Percentiles rank a stretch among this genome's conserved stretches.
These are phyloP conservation scores for Sphecodes monilicornis DNA, from an alignment of 2,888 invertebrate genomes.

Conservation along the genomic window DNA sequence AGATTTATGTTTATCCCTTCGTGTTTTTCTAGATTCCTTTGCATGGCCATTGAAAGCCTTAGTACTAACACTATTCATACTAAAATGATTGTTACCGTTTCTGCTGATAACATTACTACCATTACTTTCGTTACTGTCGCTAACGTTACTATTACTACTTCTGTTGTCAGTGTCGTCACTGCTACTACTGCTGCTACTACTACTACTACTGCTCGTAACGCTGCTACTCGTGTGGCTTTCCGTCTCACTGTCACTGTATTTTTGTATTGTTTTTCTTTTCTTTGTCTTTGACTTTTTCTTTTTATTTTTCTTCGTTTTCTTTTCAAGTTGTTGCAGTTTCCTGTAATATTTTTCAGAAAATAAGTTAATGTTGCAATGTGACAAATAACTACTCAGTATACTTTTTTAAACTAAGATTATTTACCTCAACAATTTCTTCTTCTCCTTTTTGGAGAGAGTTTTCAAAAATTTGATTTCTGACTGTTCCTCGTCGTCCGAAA, in stretches of 20 bases:
- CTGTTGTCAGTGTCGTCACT: constrained; percentile 10
- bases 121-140: constrained; percentile 3
- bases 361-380: background rate
- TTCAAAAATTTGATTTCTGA: constrained; percentile 93
- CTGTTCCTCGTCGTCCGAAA: constrained; percentile 85
- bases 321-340: constrained; percentile 88
- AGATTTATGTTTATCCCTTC: constrained; percentile 60
- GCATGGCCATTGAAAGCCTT: constrained; percentile 44
- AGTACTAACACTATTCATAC: constrained; percentile 39
- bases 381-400: constrained; percentile 12
- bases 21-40: constrained; percentile 44
- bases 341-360: background rate
- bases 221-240: constrained; percentile 24
- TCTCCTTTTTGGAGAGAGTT: constrained; percentile 94
- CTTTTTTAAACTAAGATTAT: background rate
- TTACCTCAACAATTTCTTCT: constrained; percentile 94
- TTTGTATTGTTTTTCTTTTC: constrained; percentile 56
- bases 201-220: constrained; percentile 22
- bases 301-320: constrained; percentile 83
- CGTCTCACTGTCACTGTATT: constrained; percentile 29
- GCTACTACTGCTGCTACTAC: constrained; percentile 38
- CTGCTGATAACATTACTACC: constrained; percentile 44
- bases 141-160: background rate
- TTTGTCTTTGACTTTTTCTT: constrained; percentile 68
- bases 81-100: background rate